phyloP scores from a whole-genome alignment of 1,140 invertebrate species.

The Lerema accius region DNA sequence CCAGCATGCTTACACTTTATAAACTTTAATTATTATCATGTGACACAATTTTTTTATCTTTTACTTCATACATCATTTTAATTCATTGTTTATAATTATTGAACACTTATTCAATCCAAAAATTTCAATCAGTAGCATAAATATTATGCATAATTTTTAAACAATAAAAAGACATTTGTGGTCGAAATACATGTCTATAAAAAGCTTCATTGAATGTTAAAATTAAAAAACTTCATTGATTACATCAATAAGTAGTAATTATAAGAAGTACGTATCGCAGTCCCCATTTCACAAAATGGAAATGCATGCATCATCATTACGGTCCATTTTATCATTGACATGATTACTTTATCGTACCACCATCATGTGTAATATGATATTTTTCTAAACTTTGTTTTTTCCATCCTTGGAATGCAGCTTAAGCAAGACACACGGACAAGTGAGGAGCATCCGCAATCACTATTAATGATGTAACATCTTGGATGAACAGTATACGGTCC shows the following conservation, averaged over 20 bases:
- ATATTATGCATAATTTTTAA: no score
- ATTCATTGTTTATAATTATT: neutral
- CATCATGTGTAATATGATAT: neutral
- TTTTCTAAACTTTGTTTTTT: conserved; percentile 42
- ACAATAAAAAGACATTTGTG: no score
- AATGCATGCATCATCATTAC: neutral
- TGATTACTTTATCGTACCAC: neutral
- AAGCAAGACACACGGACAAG: conserved; percentile 62
- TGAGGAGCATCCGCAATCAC: conserved; percentile 50
- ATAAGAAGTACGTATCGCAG: no score
- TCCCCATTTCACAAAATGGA: no score
- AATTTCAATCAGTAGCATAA: no score
- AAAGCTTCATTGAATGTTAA: no score
- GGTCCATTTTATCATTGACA: neutral
- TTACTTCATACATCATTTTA: neutral
- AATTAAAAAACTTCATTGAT: no score
- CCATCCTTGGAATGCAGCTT: conserved; percentile 76
- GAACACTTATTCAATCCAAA: no score
- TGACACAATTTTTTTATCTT: conserved; percentile 16
- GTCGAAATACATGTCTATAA: no score
- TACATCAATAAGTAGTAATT: no score
- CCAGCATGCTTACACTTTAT: conserved; percentile 23
- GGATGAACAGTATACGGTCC: conserved; percentile 34
- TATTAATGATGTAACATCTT: conserved; percentile 48
- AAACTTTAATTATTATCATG: conserved; percentile 19